phyloP scores from a whole-genome alignment of 2,888 invertebrate genomes.

The Aspidiotus destructor region DNA sequence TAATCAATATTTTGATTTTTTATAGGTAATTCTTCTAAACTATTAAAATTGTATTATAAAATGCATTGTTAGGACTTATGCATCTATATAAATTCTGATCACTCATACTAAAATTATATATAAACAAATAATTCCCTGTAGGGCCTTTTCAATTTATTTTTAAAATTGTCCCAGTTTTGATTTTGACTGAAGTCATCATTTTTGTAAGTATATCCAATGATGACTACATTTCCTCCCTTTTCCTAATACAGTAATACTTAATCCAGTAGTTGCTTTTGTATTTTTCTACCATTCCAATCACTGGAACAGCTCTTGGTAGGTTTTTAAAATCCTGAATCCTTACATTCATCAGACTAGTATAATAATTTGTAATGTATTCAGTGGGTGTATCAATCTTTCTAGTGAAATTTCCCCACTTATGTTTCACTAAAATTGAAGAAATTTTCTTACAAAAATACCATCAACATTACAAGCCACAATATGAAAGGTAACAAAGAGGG shows the following conservation, averaged over 20 bases:
- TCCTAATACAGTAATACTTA: background rate
- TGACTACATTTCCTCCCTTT: background rate
- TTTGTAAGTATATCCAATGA: constrained; percentile 8
- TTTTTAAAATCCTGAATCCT: background rate
- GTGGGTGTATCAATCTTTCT: constrained; percentile 9
- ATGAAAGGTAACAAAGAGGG: no score
- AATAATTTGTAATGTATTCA: constrained; percentile 2
- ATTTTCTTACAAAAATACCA: no score
- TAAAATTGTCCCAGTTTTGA: constrained; percentile 7
- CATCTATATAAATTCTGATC: constrained; percentile 14
- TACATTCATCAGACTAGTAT: constrained; percentile 5
- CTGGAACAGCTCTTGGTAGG: constrained; percentile 1
- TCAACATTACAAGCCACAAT: no score
- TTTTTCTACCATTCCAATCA: constrained; percentile 7
- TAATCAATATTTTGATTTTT: background rate
- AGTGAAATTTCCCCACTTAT: constrained; percentile 9
- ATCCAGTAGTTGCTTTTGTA: background rate
- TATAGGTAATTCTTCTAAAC: background rate
- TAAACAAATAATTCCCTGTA: background rate
- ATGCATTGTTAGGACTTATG: constrained; percentile 1
- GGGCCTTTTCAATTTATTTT: background rate
- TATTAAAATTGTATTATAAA: constrained; percentile 8
- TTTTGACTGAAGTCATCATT: background rate
- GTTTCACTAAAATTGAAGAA: no score
- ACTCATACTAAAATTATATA: background rate